Evolutionary conservation across 2,888 invertebrate species (phyloP).

Genomic region (Macroteleia sp.): DNA sequence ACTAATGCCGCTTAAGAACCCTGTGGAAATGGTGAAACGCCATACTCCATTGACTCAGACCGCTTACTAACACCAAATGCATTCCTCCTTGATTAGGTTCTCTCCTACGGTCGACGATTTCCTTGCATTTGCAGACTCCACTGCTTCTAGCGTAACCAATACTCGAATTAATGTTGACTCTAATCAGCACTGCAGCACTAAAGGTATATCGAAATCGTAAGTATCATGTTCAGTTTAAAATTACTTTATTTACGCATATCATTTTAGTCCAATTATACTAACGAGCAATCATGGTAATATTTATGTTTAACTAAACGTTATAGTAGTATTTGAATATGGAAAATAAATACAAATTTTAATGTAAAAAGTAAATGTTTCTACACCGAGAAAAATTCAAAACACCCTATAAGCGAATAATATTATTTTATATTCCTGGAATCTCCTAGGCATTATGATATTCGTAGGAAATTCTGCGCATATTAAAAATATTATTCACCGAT

Average conservation of each 20-base stretch:
- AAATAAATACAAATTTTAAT: no score
- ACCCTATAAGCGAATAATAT: no score
- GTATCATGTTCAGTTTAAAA: neutral
- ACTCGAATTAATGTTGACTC: constrained; percentile 51
- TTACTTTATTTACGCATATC: constrained; percentile 4
- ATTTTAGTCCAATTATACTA: no score
- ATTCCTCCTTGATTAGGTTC: constrained; percentile 79
- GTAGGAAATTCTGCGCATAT: no score
- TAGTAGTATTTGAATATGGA: no score
- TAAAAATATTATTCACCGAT: no score
- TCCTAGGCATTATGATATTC: no score
- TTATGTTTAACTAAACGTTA: no score
- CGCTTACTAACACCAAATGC: constrained; percentile 76
- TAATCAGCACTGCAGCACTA: constrained; percentile 45
- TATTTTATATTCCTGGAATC: no score
- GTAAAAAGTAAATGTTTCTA: no score
- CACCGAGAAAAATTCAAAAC: no score
- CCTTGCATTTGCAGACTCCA: constrained; percentile 72
- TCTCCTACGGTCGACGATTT: constrained; percentile 70
- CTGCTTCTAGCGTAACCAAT: constrained; percentile 55
- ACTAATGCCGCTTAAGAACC: constrained; percentile 79
- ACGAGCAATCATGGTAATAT: no score
- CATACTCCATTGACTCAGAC: constrained; percentile 74
- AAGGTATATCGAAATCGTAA: constrained; percentile 26
- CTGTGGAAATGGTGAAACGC: constrained; percentile 76